Evolutionary conservation across 1,140 invertebrate genomes (phyloP).

Genomic region (Micrasema minimum): DNA sequence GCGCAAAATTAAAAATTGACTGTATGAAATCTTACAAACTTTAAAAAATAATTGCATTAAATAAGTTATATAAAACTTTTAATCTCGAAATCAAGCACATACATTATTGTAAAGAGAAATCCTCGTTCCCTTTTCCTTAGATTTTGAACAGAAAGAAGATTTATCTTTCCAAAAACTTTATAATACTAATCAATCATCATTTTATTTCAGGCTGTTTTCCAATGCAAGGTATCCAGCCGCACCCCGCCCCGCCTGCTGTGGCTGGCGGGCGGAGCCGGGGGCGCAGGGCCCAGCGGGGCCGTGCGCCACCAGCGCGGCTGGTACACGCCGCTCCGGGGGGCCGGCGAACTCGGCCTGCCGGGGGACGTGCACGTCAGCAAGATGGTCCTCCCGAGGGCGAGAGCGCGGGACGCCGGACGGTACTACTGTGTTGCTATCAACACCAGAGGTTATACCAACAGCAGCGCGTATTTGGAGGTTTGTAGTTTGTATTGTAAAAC

Average conservation of each 20-base stretch:
- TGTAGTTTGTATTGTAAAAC: too few relatives aligned
- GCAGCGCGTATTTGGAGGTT: slow-evolving; percentile 49
- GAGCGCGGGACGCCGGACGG: slow-evolving; percentile 35
- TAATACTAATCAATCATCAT: too few relatives aligned
- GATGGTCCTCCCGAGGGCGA: slow-evolving; percentile 37
- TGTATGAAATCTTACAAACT: too few relatives aligned
- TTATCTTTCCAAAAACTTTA: too few relatives aligned
- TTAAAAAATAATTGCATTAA: too few relatives aligned
- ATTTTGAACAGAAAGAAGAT: too few relatives aligned
- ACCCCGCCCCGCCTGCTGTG: slow-evolving; percentile 37
- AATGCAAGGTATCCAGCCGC: slow-evolving; percentile 48
- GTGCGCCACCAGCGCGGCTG: slow-evolving; percentile 8
- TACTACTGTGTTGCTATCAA: slow-evolving; percentile 50
- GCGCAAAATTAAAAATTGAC: too few relatives aligned
- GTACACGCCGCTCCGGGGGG: slow-evolving; percentile 30
- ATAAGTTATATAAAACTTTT: too few relatives aligned
- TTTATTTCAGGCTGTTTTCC: slow-evolving; percentile 47
- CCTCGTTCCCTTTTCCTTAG: too few relatives aligned
- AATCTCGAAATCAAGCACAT: too few relatives aligned
- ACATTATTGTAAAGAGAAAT: too few relatives aligned
- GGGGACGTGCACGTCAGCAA: slow-evolving; percentile 39
- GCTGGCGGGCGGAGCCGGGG: slow-evolving; percentile 33
- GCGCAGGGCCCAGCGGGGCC: too few relatives aligned
- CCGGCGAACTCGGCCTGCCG: slow-evolving; percentile 33
- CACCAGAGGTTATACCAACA: slow-evolving; percentile 46